Base-by-base conservation (phyloP, 2,888 invertebrate species). In the Protula sp. region DNA sequence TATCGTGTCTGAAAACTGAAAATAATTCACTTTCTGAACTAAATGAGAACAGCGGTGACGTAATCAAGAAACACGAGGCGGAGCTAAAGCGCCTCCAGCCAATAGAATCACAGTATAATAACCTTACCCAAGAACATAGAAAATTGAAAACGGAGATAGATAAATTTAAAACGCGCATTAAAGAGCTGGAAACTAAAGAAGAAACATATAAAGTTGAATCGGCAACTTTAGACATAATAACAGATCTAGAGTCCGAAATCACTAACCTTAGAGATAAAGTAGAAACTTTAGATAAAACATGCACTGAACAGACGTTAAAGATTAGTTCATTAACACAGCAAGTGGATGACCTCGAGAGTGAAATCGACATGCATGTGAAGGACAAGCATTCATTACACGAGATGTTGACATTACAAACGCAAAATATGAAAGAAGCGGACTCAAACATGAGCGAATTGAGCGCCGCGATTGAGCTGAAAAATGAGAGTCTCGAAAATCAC, bases 241-340 rank as follows among this genome's bases (percentile, higher is more conserved):
- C 67, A 54, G 64, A 65, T 19, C 45, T 67, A 24, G 66, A 66
- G 55, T 54, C 61, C 9, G 67, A 68, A 38, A 53, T 67, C 5
- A 58, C 38, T 9, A 5, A 4, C 19, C 30, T 66, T 3, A 60
- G 31, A 0, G 60, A 64, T 30, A 66, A 58, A 9, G 9, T 38
- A 19, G 38, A 9, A 38, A 19, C 38, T 38, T 14, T 14, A 19
- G 38, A 38, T 19, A 9, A 38, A 19, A 38, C 38, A 9, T 14
- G 9, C 38, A n/a, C n/a, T n/a, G n/a, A n/a, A n/a, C n/a, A n/a
- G n/a, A n/a, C n/a, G n/a, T n/a, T n/a, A n/a, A n/a, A n/a, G n/a
- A n/a, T n/a, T n/a, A n/a, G n/a, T n/a, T n/a, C n/a, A n/a, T n/a
- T n/a, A n/a, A n/a, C n/a, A n/a, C 38, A 38, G 38, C 9, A 38